A percentile compares a stretch with the other conserved stretches of the same genome.
Conservation (phyloP, 1,140 invertebrate species). For the Nasonia longicornis region DNA sequence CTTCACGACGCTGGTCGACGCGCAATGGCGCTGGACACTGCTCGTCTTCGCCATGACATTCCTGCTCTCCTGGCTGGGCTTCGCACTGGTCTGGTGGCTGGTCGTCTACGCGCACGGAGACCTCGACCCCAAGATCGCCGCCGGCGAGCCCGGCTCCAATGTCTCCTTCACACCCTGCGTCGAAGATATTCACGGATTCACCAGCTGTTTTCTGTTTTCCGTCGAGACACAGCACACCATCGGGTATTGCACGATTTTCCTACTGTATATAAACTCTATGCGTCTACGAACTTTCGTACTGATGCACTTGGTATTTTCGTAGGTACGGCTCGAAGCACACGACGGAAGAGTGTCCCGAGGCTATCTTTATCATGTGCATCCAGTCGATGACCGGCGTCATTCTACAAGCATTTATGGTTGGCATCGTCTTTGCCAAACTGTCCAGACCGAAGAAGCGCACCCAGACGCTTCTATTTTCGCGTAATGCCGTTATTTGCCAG, state of each 20-base stretch:
- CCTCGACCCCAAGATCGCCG: conserved; percentile 79
- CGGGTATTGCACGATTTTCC: conserved; percentile 71
- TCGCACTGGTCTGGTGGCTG: conserved; percentile 95
- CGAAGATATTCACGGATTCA: conserved; percentile 83
- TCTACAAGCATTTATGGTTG: conserved; percentile 91
- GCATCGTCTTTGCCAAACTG: conserved; percentile 97
- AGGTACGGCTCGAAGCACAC: conserved; percentile 71
- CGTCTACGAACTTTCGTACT: neutral
- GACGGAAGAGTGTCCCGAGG: conserved; percentile 95
- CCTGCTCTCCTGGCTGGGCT: conserved; percentile 90
- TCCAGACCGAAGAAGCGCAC: conserved; percentile 96
- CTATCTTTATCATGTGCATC: conserved; percentile 96
- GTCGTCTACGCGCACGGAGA: conserved; percentile 94
- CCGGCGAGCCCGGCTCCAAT: conserved; percentile 56
- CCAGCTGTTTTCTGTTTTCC: conserved; percentile 91
- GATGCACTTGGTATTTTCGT: neutral
- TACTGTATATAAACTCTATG: too few relatives aligned
- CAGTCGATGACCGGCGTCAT: conserved; percentile 97
- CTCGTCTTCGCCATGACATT: conserved; percentile 93
- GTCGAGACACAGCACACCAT: conserved; percentile 95
- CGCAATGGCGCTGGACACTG: conserved; percentile 98
- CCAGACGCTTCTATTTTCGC: conserved; percentile 95
- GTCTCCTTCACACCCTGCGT: conserved; percentile 87
- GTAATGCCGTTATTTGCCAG: conserved; percentile 92
- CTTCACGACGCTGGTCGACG: conserved; percentile 88